Base-by-base conservation (phyloP, 2,888 invertebrate genomes). In the Idaea straminata region DNA sequence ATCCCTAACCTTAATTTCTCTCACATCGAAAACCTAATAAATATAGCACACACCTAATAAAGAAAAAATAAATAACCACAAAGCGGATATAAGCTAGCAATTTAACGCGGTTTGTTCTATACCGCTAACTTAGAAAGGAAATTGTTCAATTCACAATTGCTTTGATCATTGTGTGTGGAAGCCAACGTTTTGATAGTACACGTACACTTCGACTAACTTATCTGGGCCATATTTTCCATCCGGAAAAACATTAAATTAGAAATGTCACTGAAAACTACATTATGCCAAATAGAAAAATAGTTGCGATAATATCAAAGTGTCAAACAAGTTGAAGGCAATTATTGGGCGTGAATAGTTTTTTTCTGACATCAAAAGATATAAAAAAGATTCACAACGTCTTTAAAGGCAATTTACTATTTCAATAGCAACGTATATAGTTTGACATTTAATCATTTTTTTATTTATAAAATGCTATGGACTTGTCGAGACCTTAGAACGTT, bases 91-190 rank as follows among this genome's bases (percentile, higher is more conserved):
- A 69, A 67, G 67, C 69, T 69, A 66, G 69, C 64, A 66, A 62
- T 62, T 65, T 66, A 7, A 66, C 66, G 68, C 60, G 71, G 69
- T 68, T 73, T 64, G 65, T 66, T 66, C 61, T 64, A 67, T 68
- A 66, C 67, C 66, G 68, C 66, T 70, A 67, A 70, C 68, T 74
- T 67, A n/a, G 47, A 15, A 64, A 68, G 70, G 73, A 72, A 74
- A 74, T 74, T 74, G 72, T 69, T 71, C 71, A 66, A 74, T 71
- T 67, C 64, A 59, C 68, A 66, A 68, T 69, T 62, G 68, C 73
- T 74, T 74, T 74, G 72, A 72, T 72, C 73, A 64, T 61, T 59
- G 62, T 62, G 62, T 67, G 47, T 47, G 47, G 47, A 47, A 47
- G 47, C 47, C 10, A 47, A 47, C 47, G 47, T 57, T 61, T 62